phyloP scores from a whole-genome alignment of 2,888 invertebrate species.

The Trichopria drosophilae region DNA sequence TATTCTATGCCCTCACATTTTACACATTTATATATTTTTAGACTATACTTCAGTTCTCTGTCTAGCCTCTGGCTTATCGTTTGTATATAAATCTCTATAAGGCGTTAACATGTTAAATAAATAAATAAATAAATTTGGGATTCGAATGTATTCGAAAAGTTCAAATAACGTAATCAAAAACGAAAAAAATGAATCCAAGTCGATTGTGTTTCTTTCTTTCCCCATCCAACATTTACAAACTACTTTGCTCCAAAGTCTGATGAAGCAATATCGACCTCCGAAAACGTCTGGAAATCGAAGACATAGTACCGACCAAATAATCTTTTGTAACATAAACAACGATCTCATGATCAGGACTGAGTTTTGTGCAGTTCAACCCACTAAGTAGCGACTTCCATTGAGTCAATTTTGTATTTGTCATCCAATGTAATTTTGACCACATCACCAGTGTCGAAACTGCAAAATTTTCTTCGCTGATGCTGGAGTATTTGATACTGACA shows the following conservation, averaged over 20 bases:
- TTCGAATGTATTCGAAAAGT: no score
- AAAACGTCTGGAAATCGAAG: constrained; percentile 44
- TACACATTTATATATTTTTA: no score
- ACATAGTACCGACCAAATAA: constrained; percentile 59
- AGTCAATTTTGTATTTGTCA: constrained; percentile 20
- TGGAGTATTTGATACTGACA: constrained; percentile 47
- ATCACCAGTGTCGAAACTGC: constrained; percentile 44
- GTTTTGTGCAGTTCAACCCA: constrained; percentile 65
- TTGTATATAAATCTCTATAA: no score
- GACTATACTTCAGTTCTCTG: no score
- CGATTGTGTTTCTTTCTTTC: constrained; percentile 94
- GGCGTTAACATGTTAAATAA: no score
- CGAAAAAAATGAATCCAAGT: no score
- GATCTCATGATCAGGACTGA: constrained; percentile 82
- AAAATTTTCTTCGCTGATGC: constrained; percentile 41
- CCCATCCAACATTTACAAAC: constrained; percentile 92
- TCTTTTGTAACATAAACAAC: constrained; percentile 68
- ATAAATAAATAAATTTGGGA: no score
- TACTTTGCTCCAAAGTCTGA: constrained; percentile 70
- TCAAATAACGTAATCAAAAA: no score
- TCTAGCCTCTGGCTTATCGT: no score
- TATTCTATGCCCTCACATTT: no score
- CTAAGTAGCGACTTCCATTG: constrained; percentile 31
- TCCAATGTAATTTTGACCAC: constrained; percentile 40
- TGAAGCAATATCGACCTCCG: constrained; percentile 63